These are phyloP conservation scores for Argyresthia goedartella DNA, from an alignment of 2,888 invertebrate species.

Conservation along the genomic window DNA sequence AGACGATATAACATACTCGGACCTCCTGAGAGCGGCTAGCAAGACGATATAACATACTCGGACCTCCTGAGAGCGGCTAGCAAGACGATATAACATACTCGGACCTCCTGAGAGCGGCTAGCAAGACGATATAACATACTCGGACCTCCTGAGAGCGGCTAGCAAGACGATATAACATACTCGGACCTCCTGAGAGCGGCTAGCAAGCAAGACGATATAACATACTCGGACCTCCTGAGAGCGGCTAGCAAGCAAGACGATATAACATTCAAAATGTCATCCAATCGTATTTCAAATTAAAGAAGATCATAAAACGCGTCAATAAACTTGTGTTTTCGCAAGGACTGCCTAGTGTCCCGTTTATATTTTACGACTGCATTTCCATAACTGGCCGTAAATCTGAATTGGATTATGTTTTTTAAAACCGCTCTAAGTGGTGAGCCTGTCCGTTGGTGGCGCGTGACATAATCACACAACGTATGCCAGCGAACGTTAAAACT, in stretches of 20 bases:
- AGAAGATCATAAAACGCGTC: slow-evolving; percentile 31
- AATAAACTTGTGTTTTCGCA: slow-evolving; percentile 35
- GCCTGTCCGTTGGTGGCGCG: slow-evolving; percentile 13
- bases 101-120: slow-evolving; percentile 32
- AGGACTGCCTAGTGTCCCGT: slow-evolving; percentile 24
- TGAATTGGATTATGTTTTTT: slow-evolving; percentile 15
- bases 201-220: no score
- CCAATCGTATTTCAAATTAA: slow-evolving; percentile 29
- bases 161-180: no score
- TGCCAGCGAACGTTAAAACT: slow-evolving; percentile 25
- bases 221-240: slow-evolving; percentile 27
- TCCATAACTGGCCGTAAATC: slow-evolving; percentile 20
- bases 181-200: slow-evolving; percentile 30
- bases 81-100: no score
- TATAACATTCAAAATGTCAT: slow-evolving; percentile 15
- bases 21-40: slow-evolving; percentile 32
- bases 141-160: slow-evolving; percentile 31
- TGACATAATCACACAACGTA: slow-evolving; percentile 16
- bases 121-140: no score
- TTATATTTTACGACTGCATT: slow-evolving; percentile 32
- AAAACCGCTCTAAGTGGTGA: slow-evolving; percentile 14
- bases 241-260: slow-evolving; percentile 16
- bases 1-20: no score
- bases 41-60: no score
- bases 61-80: slow-evolving; percentile 33